Evolutionary conservation across 2,113 vertebrate species (phyloP).

Genomic region (Haplochromis burtoni): DNA sequence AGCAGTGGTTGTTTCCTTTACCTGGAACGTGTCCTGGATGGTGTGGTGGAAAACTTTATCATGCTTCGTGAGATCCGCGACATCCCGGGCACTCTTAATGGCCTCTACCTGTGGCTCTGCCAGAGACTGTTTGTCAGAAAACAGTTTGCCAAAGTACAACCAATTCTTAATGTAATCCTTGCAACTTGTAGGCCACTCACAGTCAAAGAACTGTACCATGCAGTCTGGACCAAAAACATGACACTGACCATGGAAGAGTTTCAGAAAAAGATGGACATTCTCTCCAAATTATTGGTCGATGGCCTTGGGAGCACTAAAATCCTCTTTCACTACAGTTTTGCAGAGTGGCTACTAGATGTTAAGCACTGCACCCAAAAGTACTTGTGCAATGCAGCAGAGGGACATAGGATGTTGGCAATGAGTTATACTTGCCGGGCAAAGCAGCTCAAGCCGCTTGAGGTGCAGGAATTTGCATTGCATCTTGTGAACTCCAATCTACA

Average conservation of each 20-base stretch:
- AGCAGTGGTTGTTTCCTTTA: slow-evolving; percentile 98
- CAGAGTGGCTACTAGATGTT: slow-evolving; percentile 94
- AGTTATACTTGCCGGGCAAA: slow-evolving; percentile 94
- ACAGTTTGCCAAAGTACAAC: slow-evolving; percentile 97
- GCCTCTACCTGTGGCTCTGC: slow-evolving; percentile 98
- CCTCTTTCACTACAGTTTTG: slow-evolving; percentile 98
- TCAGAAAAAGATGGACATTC: slow-evolving; percentile 93
- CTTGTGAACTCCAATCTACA: slow-evolving; percentile 92
- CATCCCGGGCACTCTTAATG: slow-evolving; percentile 95
- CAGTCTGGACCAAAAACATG: slow-evolving; percentile 98
- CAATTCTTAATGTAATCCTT: slow-evolving; percentile 94
- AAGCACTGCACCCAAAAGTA: slow-evolving; percentile 99
- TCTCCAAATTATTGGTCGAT: slow-evolving; percentile 89
- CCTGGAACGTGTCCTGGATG: slow-evolving; percentile 92
- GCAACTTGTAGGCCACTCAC: slow-evolving; percentile 89
- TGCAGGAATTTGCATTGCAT: slow-evolving; percentile 93
- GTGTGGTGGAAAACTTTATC: slow-evolving; percentile 96
- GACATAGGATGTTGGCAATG: slow-evolving; percentile 96
- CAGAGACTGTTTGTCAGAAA: slow-evolving; percentile 97
- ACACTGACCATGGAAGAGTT: slow-evolving; percentile 88
- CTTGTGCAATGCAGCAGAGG: slow-evolving; percentile 92
- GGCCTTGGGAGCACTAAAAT: slow-evolving; percentile 89
- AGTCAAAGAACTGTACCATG: slow-evolving; percentile 86
- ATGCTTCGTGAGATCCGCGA: slow-evolving; percentile 96
- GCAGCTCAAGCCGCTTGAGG: slow-evolving; percentile 83